Base-by-base conservation (phyloP, 1,140 invertebrate species). In the Cepaea nemoralis region DNA sequence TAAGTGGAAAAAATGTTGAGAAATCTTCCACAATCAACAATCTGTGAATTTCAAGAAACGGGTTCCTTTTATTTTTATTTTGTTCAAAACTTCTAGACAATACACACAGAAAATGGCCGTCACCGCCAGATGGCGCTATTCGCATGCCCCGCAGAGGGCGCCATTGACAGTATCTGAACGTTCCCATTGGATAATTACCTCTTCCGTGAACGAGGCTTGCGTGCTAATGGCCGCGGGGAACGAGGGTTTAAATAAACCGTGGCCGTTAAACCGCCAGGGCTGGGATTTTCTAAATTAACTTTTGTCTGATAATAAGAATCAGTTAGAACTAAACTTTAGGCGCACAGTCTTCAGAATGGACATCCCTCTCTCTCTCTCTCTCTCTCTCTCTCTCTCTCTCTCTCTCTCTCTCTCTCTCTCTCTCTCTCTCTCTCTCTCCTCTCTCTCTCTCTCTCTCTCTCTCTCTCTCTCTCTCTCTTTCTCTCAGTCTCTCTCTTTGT, bases 51-150 rank as follows among this genome's bases (percentile, higher is more conserved):
- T n/a, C n/a, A n/a, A n/a, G n/a, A n/a, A n/a, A n/a, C n/a, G n/a
- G n/a, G n/a, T n/a, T n/a, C n/a, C n/a, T n/a, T n/a, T n/a, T n/a
- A n/a, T n/a, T n/a, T n/a, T n/a, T n/a, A n/a, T n/a, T n/a, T n/a
- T n/a, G n/a, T n/a, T n/a, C n/a, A n/a, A n/a, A n/a, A n/a, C n/a
- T n/a, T n/a, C n/a, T n/a, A n/a, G n/a, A n/a, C n/a, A n/a, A n/a
- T n/a, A n/a, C n/a, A n/a, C n/a, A n/a, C 10, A 63, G 59, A 63
- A 63, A 63, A 63, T 63, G 59, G n/a, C 59, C n/a, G 59, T 63
- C 59, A 63, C 59, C 27, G 59, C n/a, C 59, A 63, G 59, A 63
- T 63, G 59, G n/a, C 59, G n/a, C 27, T 6, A 6, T 63, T 63
- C 59, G 8, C 27, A 63, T 63, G 59, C 59, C 59, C 27, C 59